Evolutionary conservation across 1,140 invertebrate genomes (phyloP).

Genomic region (Macrobrachium rosenbergii): DNA sequence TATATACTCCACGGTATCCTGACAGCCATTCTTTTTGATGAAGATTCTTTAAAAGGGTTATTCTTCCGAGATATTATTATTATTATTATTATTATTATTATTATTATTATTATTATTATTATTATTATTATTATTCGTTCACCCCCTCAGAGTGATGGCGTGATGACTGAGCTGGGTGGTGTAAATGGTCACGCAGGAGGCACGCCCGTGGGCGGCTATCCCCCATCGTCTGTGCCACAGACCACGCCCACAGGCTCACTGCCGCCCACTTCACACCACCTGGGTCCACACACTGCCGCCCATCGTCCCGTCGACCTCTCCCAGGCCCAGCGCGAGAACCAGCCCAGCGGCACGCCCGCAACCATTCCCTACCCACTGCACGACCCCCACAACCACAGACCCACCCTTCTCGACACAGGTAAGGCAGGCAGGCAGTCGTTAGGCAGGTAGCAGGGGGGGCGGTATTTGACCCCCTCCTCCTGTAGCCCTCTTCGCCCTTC

Average conservation of each 20-base stretch:
- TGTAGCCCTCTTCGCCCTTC: no score
- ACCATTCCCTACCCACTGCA: slow-evolving; percentile 41
- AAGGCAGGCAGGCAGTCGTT: background rate
- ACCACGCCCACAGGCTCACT: slow-evolving; percentile 47
- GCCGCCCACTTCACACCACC: slow-evolving; percentile 52
- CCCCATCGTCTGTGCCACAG: slow-evolving; percentile 52
- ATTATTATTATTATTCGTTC: background rate
- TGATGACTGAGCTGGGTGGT: slow-evolving; percentile 57
- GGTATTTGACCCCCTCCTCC: no score
- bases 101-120: background rate
- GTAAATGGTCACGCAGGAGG: slow-evolving; percentile 55
- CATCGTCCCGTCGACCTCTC: slow-evolving; percentile 58
- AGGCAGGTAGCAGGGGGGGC: no score
- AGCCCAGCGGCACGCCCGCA: slow-evolving; percentile 18
- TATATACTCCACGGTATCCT: no score
- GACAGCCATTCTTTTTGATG: no score
- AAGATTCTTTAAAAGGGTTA: no score
- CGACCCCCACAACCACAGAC: slow-evolving; percentile 42
- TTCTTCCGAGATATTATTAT: no score
- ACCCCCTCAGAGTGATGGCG: slow-evolving; percentile 45
- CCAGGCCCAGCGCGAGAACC: slow-evolving; percentile 49
- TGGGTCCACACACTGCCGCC: slow-evolving; percentile 34
- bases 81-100: no score
- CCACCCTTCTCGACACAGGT: slow-evolving; percentile 53
- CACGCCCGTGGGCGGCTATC: slow-evolving; percentile 55